These are phyloP conservation scores for Pristionchus japonicus DNA, from an alignment of 2,888 invertebrate species.

Conservation along the genomic window DNA sequence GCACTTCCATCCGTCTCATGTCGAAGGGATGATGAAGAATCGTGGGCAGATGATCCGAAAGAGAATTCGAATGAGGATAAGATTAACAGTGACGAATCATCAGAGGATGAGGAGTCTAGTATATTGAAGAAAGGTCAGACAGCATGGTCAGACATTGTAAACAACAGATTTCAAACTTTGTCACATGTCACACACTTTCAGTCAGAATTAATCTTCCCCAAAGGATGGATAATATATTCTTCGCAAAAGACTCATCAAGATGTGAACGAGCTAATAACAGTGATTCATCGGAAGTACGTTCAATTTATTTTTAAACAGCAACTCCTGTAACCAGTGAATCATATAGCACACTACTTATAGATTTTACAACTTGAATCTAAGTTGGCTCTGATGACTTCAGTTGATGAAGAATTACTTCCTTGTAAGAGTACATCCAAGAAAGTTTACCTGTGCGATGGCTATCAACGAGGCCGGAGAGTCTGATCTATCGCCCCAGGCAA, in stretches of 20 bases:
- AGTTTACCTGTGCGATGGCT: constrained; percentile 79
- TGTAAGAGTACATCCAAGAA: constrained; percentile 48
- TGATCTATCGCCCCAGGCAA: constrained; percentile 56
- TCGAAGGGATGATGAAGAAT: background rate
- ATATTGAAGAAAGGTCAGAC: no score
- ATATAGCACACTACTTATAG: constrained; percentile 26
- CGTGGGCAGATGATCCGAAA: constrained; percentile 12
- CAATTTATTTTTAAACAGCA: no score
- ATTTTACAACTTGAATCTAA: constrained; percentile 34
- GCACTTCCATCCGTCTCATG: background rate
- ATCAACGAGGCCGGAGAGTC: constrained; percentile 65
- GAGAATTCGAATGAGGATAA: background rate
- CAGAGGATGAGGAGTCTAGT: background rate
- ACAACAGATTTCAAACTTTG: background rate
- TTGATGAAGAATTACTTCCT: constrained; percentile 50
- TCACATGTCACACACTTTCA: no score
- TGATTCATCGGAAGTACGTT: background rate
- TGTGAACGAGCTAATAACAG: background rate
- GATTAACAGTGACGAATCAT: background rate
- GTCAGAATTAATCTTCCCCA: background rate
- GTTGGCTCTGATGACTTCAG: constrained; percentile 50
- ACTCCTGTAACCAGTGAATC: no score
- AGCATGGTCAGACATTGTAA: no score
- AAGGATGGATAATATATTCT: constrained; percentile 45
- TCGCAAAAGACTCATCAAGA: background rate